Conservation (phyloP, 2,113 vertebrate genomes). For the Nannospalax galili region DNA sequence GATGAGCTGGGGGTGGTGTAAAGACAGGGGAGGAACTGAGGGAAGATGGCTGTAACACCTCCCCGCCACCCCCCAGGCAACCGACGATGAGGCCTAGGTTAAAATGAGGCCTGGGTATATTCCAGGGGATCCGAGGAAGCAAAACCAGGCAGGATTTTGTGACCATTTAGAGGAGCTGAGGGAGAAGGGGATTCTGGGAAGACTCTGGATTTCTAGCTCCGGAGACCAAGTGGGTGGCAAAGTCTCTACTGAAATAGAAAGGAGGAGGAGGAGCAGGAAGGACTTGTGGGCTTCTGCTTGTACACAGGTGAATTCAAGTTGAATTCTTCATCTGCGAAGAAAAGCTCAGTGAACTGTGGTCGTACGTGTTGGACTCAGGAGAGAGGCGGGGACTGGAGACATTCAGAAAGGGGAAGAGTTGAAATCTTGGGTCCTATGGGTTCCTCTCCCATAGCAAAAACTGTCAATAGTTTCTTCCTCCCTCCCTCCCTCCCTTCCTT, state of each 20-base stretch:
- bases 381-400: background rate
- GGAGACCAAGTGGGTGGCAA: constrained; percentile 60
- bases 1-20: background rate
- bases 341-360: background rate
- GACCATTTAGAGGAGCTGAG: background rate
- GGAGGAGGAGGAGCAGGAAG: constrained; percentile 16
- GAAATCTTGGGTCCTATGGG: background rate
- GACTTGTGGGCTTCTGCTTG: background rate
- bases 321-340: constrained; percentile 12
- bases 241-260: constrained; percentile 55
- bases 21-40: background rate
- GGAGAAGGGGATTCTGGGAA: constrained; percentile 50
- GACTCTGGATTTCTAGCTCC: constrained; percentile 48
- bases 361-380: background rate
- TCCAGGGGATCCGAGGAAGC: background rate
- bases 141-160: background rate
- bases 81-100: background rate
- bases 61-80: background rate
- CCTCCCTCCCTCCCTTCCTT: background rate
- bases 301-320: background rate
- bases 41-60: background rate
- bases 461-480: background rate
- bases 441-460: constrained; percentile 5
- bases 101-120: background rate
- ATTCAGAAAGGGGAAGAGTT: background rate